Percentiles rank a stretch among this genome's conserved stretches.
These are phyloP conservation scores for Gryllus bimaculatus DNA, from an alignment of 1,140 invertebrate species.

Conservation along the genomic window DNA sequence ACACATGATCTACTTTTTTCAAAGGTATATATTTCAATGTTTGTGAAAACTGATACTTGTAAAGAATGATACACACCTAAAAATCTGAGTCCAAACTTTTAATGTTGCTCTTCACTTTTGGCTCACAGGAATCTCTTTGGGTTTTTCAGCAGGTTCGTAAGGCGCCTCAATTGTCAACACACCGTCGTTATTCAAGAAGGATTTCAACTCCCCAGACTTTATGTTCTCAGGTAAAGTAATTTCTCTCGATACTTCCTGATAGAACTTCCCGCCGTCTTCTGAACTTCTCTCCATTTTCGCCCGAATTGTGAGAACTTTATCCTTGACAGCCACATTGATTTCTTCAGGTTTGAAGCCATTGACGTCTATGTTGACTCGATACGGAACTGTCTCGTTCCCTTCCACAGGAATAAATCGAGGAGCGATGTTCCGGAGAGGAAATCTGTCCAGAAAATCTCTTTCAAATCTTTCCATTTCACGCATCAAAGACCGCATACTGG, in stretches of 20 bases:
- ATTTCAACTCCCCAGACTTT: conserved; percentile 31
- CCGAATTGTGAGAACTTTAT: conserved; percentile 27
- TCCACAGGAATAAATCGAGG: conserved; percentile 13
- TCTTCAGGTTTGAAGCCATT: conserved; percentile 30
- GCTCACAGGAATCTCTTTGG: conserved; percentile 29
- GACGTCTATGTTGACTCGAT: conserved; percentile 25
- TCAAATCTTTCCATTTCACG: conserved; percentile 27
- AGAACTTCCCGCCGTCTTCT: conserved; percentile 30
- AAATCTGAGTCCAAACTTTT: no score
- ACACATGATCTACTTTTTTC: no score
- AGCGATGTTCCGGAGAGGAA: conserved; percentile 12
- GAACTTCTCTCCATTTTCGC: conserved; percentile 27
- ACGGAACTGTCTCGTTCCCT: conserved; percentile 7
- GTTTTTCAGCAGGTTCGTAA: conserved; percentile 26
- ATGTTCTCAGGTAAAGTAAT: conserved; percentile 36
- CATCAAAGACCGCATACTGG: conserved; percentile 22
- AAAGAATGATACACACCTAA: no score
- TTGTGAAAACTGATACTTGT: no score
- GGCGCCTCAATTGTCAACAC: conserved; percentile 33
- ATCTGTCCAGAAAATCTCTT: conserved; percentile 20
- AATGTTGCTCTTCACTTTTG: background rate
- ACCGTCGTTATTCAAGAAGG: conserved; percentile 30
- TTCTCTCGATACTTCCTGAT: conserved; percentile 33
- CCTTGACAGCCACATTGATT: conserved; percentile 29
- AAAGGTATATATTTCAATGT: no score